Base-by-base conservation (phyloP, 2,888 invertebrate genomes). In the Perizoma affinitatum region DNA sequence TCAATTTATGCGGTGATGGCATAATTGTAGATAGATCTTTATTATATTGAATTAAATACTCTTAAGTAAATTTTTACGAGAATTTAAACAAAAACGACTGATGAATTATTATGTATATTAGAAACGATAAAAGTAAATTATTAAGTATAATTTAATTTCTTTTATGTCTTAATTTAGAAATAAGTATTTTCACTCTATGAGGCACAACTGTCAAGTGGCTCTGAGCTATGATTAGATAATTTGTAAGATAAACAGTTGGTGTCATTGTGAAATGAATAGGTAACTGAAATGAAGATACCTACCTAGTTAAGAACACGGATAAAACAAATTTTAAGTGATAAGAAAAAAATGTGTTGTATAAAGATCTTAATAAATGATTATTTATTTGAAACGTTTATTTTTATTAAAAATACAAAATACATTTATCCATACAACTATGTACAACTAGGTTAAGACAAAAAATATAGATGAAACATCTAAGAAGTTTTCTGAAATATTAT, bases 161-260 rank as follows among this genome's bases (percentile, higher is more conserved):
- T 34, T 47, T 54, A 46, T 33, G n/a, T 54, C 38, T 22, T 22
- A 55, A 51, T 58, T 52, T 59, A 61, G 48, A 6, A 22, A 5
- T 62, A 58, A 33, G 22, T 54, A 51, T 48, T 59, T 65, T 68
- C 69, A 71, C 71, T 71, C 42, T 60, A 71, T 69, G 69, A 72
- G 68, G 64, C 58, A 65, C 63, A 64, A 50, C 46, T 61, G 56
- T 61, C 58, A 42, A 43, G 35, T 58, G 61, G 71, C 70, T 71
- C 62, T 65, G 70, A 71, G 70, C 70, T 68, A 59, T 48, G 38
- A 57, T 44, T 43, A 46, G 35, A 52, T 47, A 55, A 56, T 47
- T 43, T 45, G 42, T 58, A 43, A 48, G 5, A 40, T 40, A 57
- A 42, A n/a, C 41, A 44, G 50, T 63, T 59, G 51, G 8, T 63